Evolutionary conservation across 2,888 invertebrate genomes (phyloP).

Genomic region (Corbicula japonica): DNA sequence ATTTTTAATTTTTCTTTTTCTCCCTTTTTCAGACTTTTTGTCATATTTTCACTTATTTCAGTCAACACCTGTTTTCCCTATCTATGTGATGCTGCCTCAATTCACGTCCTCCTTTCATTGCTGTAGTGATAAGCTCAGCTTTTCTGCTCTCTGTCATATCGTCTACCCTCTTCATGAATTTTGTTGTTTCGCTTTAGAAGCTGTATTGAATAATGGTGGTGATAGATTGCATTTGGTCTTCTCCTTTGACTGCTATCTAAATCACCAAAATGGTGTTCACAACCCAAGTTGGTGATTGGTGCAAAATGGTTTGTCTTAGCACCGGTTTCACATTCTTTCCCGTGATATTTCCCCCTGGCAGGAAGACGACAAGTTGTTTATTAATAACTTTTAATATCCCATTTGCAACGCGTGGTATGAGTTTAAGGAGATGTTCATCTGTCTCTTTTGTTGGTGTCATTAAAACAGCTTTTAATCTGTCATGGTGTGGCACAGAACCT

Average conservation of each 20-base stretch:
- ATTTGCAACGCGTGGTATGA: neutral
- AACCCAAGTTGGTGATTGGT: conserved; percentile 18
- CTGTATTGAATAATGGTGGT: conserved; percentile 12
- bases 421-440: neutral
- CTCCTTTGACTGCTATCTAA: conserved; percentile 15
- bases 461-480: too few relatives aligned
- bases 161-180: conserved; percentile 1
- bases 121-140: neutral
- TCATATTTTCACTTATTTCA: neutral
- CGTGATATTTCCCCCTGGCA: neutral
- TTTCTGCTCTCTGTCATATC: neutral
- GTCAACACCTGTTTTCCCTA: conserved; percentile 1
- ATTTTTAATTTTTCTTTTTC: neutral
- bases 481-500: conserved; percentile 10
- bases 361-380: conserved; percentile 2
- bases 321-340: conserved; percentile 2
- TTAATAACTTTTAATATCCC: conserved; percentile 3
- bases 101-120: conserved; percentile 13
- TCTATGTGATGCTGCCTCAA: conserved; percentile 5
- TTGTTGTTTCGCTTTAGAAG: conserved; percentile 6
- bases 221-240: conserved; percentile 3
- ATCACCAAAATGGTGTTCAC: too few relatives aligned
- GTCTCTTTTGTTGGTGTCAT: neutral
- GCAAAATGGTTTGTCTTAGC: conserved; percentile 2
- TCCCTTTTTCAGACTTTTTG: neutral